These are phyloP conservation scores for Lasioglossum lativentre DNA, from an alignment of 2,888 invertebrate genomes.

Conservation along the genomic window DNA sequence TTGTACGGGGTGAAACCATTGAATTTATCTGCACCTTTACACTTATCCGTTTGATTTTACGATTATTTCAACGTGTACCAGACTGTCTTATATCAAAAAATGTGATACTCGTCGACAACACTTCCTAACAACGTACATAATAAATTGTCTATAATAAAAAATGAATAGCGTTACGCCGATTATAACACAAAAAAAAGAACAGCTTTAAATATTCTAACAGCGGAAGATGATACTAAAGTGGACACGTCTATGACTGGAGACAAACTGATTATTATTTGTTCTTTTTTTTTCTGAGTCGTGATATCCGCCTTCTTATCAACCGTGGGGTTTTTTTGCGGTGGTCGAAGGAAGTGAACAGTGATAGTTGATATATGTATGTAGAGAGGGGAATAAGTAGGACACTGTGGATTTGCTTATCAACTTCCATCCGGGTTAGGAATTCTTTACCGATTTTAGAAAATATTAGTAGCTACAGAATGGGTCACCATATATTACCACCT, in stretches of 20 bases:
- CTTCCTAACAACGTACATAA: background rate
- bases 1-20: background rate
- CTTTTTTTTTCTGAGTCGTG: background rate
- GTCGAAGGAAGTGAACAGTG: conserved; percentile 49
- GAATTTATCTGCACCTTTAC: background rate
- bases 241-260: background rate
- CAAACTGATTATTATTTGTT: conserved; percentile 39
- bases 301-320: conserved; percentile 46
- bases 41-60: no score
- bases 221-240: background rate
- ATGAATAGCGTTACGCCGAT: background rate
- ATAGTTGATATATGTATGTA: conserved; percentile 17
- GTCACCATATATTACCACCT: no score
- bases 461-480: no score
- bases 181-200: background rate
- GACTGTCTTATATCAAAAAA: background rate
- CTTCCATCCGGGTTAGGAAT: background rate
- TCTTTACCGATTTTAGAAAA: background rate
- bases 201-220: background rate
- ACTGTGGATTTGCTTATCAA: conserved; percentile 20
- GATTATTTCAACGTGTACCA: no score
- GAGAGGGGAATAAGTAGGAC: conserved; percentile 20
- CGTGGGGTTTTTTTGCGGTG: conserved; percentile 14
- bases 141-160: background rate
- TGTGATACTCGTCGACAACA: background rate